A percentile compares a stretch with the other conserved stretches of the same genome.
phyloP scores from a whole-genome alignment of 1,140 invertebrate genomes.

The Coenobita brevimanus region DNA sequence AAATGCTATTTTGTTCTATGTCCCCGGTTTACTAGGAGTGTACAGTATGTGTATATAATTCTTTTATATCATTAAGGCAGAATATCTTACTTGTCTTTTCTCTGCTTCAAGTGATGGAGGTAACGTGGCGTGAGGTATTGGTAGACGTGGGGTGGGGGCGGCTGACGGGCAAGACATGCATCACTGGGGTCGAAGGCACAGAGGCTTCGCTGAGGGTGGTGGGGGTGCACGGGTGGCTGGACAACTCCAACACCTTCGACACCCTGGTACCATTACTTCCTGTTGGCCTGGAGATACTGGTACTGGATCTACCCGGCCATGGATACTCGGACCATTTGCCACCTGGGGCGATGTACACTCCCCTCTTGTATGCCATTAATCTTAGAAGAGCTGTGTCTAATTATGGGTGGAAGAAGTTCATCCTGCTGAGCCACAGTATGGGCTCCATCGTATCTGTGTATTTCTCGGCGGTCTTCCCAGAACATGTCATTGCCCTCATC shows the following conservation, averaged over 20 bases:
- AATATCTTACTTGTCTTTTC: too few relatives aligned
- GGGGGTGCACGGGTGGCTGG: slow-evolving; percentile 70
- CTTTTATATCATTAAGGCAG: too few relatives aligned
- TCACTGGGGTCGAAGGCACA: neutral
- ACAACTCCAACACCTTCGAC: slow-evolving; percentile 70
- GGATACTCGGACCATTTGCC: slow-evolving; percentile 70
- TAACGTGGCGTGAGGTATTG: slow-evolving; percentile 12
- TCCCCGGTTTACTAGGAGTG: too few relatives aligned
- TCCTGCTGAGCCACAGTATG: slow-evolving; percentile 38
- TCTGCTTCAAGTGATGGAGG: too few relatives aligned
- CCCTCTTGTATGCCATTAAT: slow-evolving; percentile 10
- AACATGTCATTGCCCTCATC: slow-evolving; percentile 31
- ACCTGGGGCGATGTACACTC: slow-evolving; percentile 52
- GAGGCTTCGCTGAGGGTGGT: slow-evolving; percentile 9
- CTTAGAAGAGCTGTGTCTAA: slow-evolving; percentile 14
- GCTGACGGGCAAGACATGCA: slow-evolving; percentile 23
- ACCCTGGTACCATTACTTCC: slow-evolving; percentile 63
- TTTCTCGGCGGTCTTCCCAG: slow-evolving; percentile 24
- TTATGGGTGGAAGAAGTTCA: slow-evolving; percentile 27
- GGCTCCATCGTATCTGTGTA: neutral
- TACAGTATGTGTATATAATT: too few relatives aligned
- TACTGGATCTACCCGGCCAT: slow-evolving; percentile 70
- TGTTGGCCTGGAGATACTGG: slow-evolving; percentile 31
- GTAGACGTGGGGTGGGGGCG: slow-evolving; percentile 36
- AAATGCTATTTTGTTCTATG: too few relatives aligned